Evolutionary conservation across 2,113 vertebrate species (phyloP), one percentile per base, ranked within the genome.

Genomic region (Cairina moschata): DNA sequence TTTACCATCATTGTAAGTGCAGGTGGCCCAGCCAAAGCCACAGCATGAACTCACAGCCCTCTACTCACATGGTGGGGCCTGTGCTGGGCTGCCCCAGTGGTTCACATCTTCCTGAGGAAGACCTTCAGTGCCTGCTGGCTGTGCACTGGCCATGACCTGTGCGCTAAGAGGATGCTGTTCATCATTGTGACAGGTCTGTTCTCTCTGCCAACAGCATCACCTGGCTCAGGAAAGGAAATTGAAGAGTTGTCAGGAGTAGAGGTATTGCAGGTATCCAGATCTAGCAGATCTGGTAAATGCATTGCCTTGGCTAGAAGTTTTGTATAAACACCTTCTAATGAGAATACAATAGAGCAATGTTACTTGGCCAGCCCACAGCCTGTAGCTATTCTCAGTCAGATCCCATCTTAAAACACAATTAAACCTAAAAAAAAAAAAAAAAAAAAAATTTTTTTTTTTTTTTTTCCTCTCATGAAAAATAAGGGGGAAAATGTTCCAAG

Each of bases 101-200:
- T 38, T 68, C 1, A 1, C 0, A 0, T 68, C 92, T 87, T 87
- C 66, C 62, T 42, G 42, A 65, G 34, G 62, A 76, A 72, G 21
- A 65, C 26, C 69, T 76, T 38, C 69, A 26, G 38, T 83, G 15
- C 13, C 42, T 83, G 46, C 54, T 90, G 88, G 38, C 67, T 83
- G 34, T 12, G 32, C 40, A 34, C 9, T 0, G 0, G 15, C 48
- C 5, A 1, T 66, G 50, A 80, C 48, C 0, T 0, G 48, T 76
- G 28, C 11, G 9, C 14, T 38, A 60, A 75, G 84, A 87, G 38
- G 21, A 63, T 72, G 25, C 16, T 65, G 28, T 68, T 90, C 38
- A 34, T 85, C 66, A 79, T 3, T 6, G 6, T 67, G 74, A 82
- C 11, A 11, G 76, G 42, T 28, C 34, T 2, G 1, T 85, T 90